phyloP scores from a whole-genome alignment of 2,888 invertebrate species.

The Proisotoma minuta region DNA sequence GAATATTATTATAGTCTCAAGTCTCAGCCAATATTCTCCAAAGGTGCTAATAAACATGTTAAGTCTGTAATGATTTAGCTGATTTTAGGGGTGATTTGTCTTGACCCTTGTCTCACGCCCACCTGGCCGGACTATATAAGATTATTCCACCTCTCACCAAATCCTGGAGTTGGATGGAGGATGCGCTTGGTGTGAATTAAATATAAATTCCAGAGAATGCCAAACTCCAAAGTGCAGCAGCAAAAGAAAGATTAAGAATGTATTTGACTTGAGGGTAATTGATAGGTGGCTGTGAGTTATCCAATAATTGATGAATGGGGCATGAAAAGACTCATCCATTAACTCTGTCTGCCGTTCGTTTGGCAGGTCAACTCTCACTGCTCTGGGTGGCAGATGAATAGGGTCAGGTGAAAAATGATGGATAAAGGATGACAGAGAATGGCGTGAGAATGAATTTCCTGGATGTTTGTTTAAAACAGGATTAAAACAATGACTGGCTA shows the following conservation, averaged over 20 bases:
- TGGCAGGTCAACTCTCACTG: not conserved
- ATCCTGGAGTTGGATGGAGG: not conserved
- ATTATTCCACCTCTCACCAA: not conserved
- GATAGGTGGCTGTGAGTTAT: slow-evolving; percentile 19
- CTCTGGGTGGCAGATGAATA: slow-evolving; percentile 6
- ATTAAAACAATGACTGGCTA: too few relatives aligned
- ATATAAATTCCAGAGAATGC: not conserved
- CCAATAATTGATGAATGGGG: slow-evolving; percentile 10
- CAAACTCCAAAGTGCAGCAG: too few relatives aligned
- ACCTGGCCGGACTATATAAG: slow-evolving; percentile 15
- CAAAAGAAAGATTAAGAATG: too few relatives aligned
- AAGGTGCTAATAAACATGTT: slow-evolving; percentile 48
- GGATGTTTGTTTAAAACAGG: too few relatives aligned
- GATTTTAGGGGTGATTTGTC: slow-evolving; percentile 46
- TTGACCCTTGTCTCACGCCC: slow-evolving; percentile 40
- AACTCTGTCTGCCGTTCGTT: not conserved
- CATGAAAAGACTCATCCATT: slow-evolving; percentile 1
- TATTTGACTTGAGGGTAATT: slow-evolving; percentile 18
- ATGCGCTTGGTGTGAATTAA: too few relatives aligned
- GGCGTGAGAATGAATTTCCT: slow-evolving; percentile 38
- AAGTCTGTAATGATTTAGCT: slow-evolving; percentile 44
- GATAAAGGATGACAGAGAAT: slow-evolving; percentile 43
- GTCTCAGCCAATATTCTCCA: slow-evolving; percentile 6
- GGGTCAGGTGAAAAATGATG: slow-evolving; percentile 36
- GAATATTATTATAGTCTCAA: slow-evolving; percentile 23